Evolutionary conservation across 2,113 vertebrate genomes (phyloP).

Genomic region (Tiliqua scincoides): DNA sequence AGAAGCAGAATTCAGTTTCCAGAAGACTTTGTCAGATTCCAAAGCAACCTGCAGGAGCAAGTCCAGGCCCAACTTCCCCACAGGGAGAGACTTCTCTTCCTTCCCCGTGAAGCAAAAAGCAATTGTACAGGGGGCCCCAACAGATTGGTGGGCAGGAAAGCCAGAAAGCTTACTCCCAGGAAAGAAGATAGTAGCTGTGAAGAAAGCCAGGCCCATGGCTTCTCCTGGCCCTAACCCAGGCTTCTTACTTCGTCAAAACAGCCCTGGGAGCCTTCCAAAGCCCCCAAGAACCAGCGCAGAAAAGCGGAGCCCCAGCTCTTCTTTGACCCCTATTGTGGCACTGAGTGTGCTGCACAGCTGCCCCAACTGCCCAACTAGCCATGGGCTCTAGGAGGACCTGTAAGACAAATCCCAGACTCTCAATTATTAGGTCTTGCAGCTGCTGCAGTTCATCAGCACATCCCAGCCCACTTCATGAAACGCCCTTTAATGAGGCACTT

Average conservation of each 20-base stretch:
- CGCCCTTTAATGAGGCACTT: slow-evolving; percentile 86
- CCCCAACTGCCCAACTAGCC: too few relatives aligned
- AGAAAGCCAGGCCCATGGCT: too few relatives aligned
- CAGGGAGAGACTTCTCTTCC: background rate
- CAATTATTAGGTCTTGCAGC: slow-evolving; percentile 90
- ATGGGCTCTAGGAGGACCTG: slow-evolving; percentile 71
- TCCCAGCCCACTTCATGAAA: slow-evolving; percentile 89
- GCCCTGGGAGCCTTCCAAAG: too few relatives aligned
- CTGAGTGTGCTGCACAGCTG: too few relatives aligned
- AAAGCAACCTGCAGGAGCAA: background rate
- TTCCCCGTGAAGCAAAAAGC: background rate
- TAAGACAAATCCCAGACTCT: slow-evolving; percentile 92
- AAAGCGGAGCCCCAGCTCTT: too few relatives aligned
- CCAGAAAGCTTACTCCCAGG: background rate
- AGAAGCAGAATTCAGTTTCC: too few relatives aligned
- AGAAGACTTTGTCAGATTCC: background rate
- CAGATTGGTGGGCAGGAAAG: background rate
- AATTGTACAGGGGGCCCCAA: too few relatives aligned
- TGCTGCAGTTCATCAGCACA: slow-evolving; percentile 89
- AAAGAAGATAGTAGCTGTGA: too few relatives aligned
- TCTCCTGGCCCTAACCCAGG: too few relatives aligned
- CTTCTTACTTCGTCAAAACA: too few relatives aligned
- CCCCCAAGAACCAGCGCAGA: background rate
- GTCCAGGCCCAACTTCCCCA: background rate
- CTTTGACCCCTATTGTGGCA: too few relatives aligned